Percentiles rank a stretch among this genome's conserved stretches.
Evolutionary conservation across 2,797 vertebrate genomes (phyloP).

Genomic region (Sebastes aleutianus): DNA sequence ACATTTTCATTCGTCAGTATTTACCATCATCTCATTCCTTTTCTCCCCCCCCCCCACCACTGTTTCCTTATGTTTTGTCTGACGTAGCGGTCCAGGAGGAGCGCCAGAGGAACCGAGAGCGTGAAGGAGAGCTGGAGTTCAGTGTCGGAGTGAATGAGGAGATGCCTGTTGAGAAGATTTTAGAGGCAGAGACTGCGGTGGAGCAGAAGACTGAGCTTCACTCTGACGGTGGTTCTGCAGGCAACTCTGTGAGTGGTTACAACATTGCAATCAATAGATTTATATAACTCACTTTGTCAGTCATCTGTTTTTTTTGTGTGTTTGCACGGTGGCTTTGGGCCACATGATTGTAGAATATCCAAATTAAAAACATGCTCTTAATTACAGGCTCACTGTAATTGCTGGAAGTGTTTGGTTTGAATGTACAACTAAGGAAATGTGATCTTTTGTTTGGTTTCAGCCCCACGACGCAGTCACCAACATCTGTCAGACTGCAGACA

Average conservation of each 20-base stretch:
- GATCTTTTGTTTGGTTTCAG: conserved; percentile 70
- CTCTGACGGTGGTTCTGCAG: conserved; percentile 80
- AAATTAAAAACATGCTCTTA: neutral
- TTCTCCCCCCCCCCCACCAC: neutral
- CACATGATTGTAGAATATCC: neutral
- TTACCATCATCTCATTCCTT: neutral
- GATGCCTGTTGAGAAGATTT: conserved; percentile 97
- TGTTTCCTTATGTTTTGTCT: conserved; percentile 16
- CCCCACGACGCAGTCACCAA: conserved; percentile 97
- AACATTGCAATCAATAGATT: neutral
- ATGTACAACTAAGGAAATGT: neutral
- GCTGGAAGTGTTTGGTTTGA: neutral
- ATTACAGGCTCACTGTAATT: neutral
- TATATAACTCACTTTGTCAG: neutral
- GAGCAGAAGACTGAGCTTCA: conserved; percentile 93
- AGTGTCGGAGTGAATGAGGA: conserved; percentile 88
- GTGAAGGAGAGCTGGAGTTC: conserved; percentile 89
- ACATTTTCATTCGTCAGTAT: neutral
- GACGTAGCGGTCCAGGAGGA: conserved; percentile 94
- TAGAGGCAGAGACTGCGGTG: conserved; percentile 95
- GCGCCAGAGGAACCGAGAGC: conserved; percentile 92
- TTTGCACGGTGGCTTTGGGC: neutral
- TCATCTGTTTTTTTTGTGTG: neutral
- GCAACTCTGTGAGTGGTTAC: conserved; percentile 86
- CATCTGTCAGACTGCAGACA: conserved; percentile 99